Evolutionary conservation across 2,113 vertebrate genomes (phyloP), one percentile per base, ranked within the genome.

Genomic region (Hippocampus guttulatus): DNA sequence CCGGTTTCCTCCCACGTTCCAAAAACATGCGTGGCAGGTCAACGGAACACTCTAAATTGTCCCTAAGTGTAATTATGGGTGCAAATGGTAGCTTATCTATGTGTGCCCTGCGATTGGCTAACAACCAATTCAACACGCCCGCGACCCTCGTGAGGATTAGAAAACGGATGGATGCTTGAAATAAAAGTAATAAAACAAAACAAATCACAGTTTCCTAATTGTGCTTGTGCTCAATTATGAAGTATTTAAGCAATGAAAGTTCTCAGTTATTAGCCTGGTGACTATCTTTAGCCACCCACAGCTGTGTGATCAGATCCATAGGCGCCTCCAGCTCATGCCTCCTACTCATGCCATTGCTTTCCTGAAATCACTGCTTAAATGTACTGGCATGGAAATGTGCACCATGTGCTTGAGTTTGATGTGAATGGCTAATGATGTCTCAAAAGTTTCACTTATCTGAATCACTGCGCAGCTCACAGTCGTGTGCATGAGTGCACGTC

Each of bases 361-460:
- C 82, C 86, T 75, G 43, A 88, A 88, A 89, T 78, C 73, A 76
- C 68, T 18, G 49, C 76, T 67, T 83, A 84, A 85, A 88, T 85
- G 88, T 80, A 87, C 83, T 76, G 79, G 64, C 80, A 69, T 76
- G 73, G 68, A 82, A 84, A 85, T 85, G 80, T 81, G 81, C 87
- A 86, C 81, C 77, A 62, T 84, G 84, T 85, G 80, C 82, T 67
- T 49, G 63, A 64, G 77, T 78, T 81, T 76, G 80, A 88, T 84
- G 76, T 84, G 78, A 81, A 81, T 77, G 85, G 74, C 82, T 88
- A 86, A 88, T 86, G 84, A 91, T 86, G 79, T 88, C 86, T 88
- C 79, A 67, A 78, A 87, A 87, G 86, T 87, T 85, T 88, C 84
- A 78, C 73, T 76, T 71, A 72, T 77, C 73, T 78, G 62, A 75